A percentile compares a stretch with the other conserved stretches of the same genome.
phyloP scores from a whole-genome alignment of 1,140 invertebrate species.

The Aphelenchoides besseyi region DNA sequence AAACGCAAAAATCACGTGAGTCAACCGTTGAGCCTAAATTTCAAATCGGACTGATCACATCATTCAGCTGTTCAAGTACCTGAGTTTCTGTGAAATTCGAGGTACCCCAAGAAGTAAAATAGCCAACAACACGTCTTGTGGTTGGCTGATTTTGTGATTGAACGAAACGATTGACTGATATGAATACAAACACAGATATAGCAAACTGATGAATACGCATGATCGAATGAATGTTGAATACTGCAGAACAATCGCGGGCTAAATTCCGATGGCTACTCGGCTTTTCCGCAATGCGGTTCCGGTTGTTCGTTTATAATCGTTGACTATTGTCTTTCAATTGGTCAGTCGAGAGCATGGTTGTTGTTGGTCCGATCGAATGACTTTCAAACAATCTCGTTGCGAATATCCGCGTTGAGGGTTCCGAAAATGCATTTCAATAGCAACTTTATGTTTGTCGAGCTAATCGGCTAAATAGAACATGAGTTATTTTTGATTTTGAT shows the following conservation, averaged over 20 bases:
- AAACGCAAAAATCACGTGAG: slow-evolving; percentile 57
- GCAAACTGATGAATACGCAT: no score
- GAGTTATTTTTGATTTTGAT: no score
- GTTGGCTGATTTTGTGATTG: no score
- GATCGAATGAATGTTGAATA: background rate
- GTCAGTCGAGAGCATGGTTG: background rate
- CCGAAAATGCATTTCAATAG: no score
- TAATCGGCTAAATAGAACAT: background rate
- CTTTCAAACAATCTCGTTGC: background rate
- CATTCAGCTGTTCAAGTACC: slow-evolving; percentile 4
- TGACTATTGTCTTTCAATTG: background rate
- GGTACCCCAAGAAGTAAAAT: slow-evolving; percentile 56
- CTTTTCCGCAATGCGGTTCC: background rate
- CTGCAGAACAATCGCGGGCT: background rate
- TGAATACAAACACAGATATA: no score
- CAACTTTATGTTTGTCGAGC: background rate
- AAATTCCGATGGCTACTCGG: background rate
- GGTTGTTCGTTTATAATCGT: background rate
- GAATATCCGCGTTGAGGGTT: background rate
- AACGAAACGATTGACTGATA: no score
- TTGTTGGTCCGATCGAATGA: no score
- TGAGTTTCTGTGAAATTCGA: slow-evolving; percentile 42
- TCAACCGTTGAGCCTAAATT: slow-evolving; percentile 46
- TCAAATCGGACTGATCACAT: background rate
- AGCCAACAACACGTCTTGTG: slow-evolving; percentile 43